Conservation (phyloP, 2,113 vertebrate genomes). For the Pygoscelis adeliae region DNA sequence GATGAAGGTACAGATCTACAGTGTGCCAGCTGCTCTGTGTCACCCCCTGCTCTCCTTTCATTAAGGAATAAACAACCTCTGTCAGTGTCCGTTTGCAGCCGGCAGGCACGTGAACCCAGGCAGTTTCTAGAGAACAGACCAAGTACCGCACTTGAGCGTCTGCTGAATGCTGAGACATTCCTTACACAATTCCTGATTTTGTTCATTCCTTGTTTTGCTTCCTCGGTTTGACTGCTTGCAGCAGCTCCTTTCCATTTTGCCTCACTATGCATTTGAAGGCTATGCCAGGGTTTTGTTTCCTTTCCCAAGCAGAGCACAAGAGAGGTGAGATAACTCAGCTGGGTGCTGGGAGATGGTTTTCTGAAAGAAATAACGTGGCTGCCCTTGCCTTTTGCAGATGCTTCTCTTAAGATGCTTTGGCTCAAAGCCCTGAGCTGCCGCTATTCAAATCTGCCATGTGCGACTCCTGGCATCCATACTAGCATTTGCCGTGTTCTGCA, state of each 20-base stretch:
- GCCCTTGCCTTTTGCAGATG: slow-evolving; percentile 20
- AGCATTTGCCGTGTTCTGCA: not conserved
- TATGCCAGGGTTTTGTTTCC: not conserved
- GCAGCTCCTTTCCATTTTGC: not conserved
- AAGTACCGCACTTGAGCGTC: not conserved
- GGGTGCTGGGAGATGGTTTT: not conserved
- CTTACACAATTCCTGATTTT: not conserved
- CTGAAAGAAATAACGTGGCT: not conserved
- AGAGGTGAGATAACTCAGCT: slow-evolving; percentile 3
- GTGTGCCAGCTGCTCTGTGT: not conserved
- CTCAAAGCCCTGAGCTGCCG: not conserved
- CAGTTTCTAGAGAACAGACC: not conserved
- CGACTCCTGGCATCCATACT: not conserved
- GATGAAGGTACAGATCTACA: not conserved
- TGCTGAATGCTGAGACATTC: not conserved
- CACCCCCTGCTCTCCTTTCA: not conserved
- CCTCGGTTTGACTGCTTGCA: not conserved
- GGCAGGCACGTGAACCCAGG: not conserved
- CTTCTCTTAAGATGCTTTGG: slow-evolving; percentile 21
- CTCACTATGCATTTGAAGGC: not conserved
- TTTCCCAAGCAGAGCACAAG: not conserved
- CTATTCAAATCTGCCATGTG: not conserved
- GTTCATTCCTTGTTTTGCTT: not conserved
- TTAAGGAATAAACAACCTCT: not conserved
- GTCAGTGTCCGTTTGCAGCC: not conserved